A percentile compares a stretch with the other conserved stretches of the same genome.
Conservation (phyloP, 2,888 invertebrate genomes). For the Drosophila niveifrons region DNA sequence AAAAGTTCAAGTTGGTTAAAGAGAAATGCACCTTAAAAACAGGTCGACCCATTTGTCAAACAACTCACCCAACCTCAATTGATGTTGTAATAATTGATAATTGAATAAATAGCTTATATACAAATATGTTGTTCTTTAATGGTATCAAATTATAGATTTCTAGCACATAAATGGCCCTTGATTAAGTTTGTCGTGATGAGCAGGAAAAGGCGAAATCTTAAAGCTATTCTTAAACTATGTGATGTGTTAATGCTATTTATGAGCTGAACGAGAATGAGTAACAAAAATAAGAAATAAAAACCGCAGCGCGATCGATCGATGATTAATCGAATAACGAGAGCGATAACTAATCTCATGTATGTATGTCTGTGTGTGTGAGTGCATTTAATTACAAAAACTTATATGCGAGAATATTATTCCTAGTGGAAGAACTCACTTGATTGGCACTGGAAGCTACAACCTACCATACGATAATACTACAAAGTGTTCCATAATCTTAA, state of each 20-base stretch:
- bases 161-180: slow-evolving; percentile 34
- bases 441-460: slow-evolving; percentile 72
- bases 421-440: slow-evolving; percentile 70
- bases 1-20: background rate
- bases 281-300: slow-evolving; percentile 27
- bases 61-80: slow-evolving; percentile 16
- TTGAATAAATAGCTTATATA: background rate
- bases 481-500: slow-evolving; percentile 22
- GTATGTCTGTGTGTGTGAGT: slow-evolving; percentile 6
- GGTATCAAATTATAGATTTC: background rate
- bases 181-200: background rate
- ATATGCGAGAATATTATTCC: background rate
- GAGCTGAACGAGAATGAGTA: slow-evolving; percentile 20
- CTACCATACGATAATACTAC: slow-evolving; percentile 63
- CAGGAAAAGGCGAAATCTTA: slow-evolving; percentile 14
- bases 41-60: slow-evolving; percentile 37
- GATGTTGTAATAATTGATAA: slow-evolving; percentile 6
- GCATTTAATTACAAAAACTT: slow-evolving; percentile 23
- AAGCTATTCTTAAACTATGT: slow-evolving; percentile 1
- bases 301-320: slow-evolving; percentile 8
- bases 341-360: slow-evolving; percentile 22
- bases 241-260: slow-evolving; percentile 9
- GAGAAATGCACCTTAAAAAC: background rate
- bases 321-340: slow-evolving; percentile 6
- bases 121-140: slow-evolving; percentile 26